Evolutionary conservation across 1,140 invertebrate genomes (phyloP).

Genomic region (Nasonia vitripennis): DNA sequence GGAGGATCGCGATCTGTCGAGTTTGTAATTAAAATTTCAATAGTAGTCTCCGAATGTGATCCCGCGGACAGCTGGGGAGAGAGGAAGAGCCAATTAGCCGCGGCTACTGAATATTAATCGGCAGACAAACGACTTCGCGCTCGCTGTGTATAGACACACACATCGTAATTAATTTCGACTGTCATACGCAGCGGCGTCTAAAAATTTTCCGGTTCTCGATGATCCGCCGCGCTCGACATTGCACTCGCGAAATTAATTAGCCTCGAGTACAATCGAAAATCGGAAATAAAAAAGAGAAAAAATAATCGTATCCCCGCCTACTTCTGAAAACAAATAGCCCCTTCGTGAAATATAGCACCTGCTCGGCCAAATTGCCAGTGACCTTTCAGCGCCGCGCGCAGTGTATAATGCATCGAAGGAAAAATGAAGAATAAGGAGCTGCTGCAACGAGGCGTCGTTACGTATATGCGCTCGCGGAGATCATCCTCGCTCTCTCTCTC

Average conservation of each 20-base stretch:
- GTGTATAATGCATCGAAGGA: neutral
- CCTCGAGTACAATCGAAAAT: too few species aligned
- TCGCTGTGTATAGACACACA: neutral
- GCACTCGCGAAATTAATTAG: too few species aligned
- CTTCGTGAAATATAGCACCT: neutral
- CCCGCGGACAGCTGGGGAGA: neutral
- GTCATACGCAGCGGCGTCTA: too few species aligned
- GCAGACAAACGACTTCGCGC: constrained; percentile 5
- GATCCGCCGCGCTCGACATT: too few species aligned
- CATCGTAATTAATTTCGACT: too few species aligned
- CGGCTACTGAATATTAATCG: constrained; percentile 43
- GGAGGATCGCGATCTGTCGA: too few species aligned
- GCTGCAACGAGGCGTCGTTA: neutral
- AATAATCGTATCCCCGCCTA: too few species aligned
- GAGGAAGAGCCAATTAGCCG: constrained; percentile 36
- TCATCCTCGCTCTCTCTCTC: neutral
- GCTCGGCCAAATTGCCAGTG: neutral
- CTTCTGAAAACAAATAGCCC: too few species aligned
- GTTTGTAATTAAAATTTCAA: too few species aligned
- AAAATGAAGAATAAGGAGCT: neutral
- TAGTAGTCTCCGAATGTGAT: too few species aligned
- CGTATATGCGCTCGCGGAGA: neutral
- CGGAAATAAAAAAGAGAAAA: too few species aligned
- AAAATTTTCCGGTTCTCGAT: too few species aligned
- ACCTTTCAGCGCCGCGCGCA: neutral